These are phyloP conservation scores for Salticus scenicus DNA, from an alignment of 2,888 invertebrate species.

Conservation along the genomic window DNA sequence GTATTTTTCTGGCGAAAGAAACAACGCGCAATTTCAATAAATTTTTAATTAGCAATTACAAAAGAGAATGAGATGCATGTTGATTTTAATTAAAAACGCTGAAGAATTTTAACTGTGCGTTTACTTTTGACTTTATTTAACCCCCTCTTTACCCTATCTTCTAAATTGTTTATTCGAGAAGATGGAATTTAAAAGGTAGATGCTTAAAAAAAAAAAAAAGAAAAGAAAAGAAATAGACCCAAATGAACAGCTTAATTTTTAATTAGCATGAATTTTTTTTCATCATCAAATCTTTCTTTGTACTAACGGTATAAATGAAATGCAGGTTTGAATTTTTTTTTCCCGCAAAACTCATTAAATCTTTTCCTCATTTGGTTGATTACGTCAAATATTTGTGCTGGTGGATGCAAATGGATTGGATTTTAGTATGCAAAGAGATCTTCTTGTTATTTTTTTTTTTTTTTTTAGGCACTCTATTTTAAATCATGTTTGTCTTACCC, in stretches of 20 bases:
- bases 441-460: constrained; percentile 12
- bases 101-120: constrained; percentile 49
- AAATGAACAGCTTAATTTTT: constrained; percentile 70
- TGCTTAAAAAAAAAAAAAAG: constrained; percentile 23
- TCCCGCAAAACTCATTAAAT: constrained; percentile 54
- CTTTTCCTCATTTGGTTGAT: constrained; percentile 52
- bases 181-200: constrained; percentile 55
- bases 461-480: constrained; percentile 20
- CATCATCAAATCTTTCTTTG: constrained; percentile 18
- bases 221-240: constrained; percentile 35
- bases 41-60: constrained; percentile 69
- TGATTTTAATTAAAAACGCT: constrained; percentile 69
- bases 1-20: constrained; percentile 23
- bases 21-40: constrained; percentile 67
- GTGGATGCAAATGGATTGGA: constrained; percentile 60
- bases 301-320: constrained; percentile 40
- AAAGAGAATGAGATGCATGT: constrained; percentile 61
- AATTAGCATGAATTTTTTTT: constrained; percentile 57
- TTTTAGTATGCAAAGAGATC: constrained; percentile 35
- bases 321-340: constrained; percentile 32
- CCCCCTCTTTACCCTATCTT: background rate
- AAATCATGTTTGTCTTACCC: constrained; percentile 43
- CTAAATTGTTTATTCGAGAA: constrained; percentile 57
- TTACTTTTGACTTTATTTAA: constrained; percentile 57
- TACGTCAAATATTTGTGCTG: constrained; percentile 58